These are phyloP conservation scores for Limnothrissa miodon DNA, from an alignment of 2,113 vertebrate species.

Conservation along the genomic window DNA sequence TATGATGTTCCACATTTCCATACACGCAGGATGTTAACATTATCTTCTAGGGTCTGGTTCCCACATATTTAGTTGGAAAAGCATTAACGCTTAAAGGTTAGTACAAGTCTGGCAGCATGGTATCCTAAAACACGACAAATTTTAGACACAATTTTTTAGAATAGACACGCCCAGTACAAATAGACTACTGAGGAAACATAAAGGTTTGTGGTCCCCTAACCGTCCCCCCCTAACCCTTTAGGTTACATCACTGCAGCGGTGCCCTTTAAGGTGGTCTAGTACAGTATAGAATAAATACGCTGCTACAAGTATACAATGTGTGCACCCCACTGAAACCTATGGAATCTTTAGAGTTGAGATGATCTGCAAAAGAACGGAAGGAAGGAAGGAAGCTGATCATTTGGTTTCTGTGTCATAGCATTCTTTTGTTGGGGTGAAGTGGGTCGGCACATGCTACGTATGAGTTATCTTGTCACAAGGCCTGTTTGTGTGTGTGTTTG, in stretches of 20 bases:
- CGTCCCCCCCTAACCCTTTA: neutral
- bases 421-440: neutral
- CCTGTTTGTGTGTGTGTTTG: slow-evolving; percentile 5
- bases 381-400: slow-evolving; percentile 5
- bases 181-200: neutral
- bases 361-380: neutral
- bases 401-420: slow-evolving; percentile 12
- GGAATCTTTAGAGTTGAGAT: neutral
- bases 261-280: neutral
- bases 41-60: neutral
- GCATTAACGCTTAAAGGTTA: neutral
- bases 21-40: neutral
- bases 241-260: neutral
- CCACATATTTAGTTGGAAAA: neutral
- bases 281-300: neutral
- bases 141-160: neutral
- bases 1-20: neutral
- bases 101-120: neutral
- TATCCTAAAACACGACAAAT: neutral
- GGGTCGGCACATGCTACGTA: slow-evolving; percentile 13
- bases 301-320: slow-evolving; percentile 16
- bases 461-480: slow-evolving; percentile 1
- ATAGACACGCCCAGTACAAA: slow-evolving; percentile 4
- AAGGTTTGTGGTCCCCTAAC: neutral
- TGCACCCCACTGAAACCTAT: slow-evolving; percentile 1